Percentiles rank a stretch among this genome's conserved stretches.
phyloP scores from a whole-genome alignment of 2,888 invertebrate genomes.

The Keiferia lycopersicella region DNA sequence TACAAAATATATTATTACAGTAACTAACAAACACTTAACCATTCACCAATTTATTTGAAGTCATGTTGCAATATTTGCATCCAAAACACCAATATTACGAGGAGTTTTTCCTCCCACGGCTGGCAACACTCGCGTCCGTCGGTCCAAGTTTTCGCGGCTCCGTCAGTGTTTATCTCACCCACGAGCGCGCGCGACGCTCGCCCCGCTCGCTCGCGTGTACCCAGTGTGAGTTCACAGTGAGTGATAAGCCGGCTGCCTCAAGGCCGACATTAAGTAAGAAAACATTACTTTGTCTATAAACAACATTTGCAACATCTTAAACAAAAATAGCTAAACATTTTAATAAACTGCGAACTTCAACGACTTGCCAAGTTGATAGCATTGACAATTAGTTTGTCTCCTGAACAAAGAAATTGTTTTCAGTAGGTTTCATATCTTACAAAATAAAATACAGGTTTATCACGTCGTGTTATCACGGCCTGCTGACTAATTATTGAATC shows the following conservation, averaged over 20 bases:
- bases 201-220: constrained; percentile 48
- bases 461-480: not conserved
- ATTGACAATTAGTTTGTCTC: constrained; percentile 9
- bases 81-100: not conserved
- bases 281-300: constrained; percentile 9
- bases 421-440: not conserved
- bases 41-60: too few species aligned
- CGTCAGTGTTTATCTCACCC: constrained; percentile 55
- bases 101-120: constrained; percentile 35
- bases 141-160: constrained; percentile 39
- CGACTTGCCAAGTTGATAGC: constrained; percentile 14
- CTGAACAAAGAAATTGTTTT: constrained; percentile 16
- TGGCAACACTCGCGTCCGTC: constrained; percentile 48
- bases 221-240: constrained; percentile 44
- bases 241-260: constrained; percentile 57
- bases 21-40: too few species aligned
- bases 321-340: not conserved
- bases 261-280: constrained; percentile 28
- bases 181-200: constrained; percentile 41
- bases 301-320: not conserved
- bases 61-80: not conserved
- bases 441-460: not conserved
- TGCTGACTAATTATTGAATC: not conserved
- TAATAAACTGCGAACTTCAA: not conserved
- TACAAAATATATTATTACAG: too few species aligned